A percentile compares a stretch with the other conserved stretches of the same genome.
Conservation (phyloP, 2,888 invertebrate genomes). For the Amiota communis region DNA sequence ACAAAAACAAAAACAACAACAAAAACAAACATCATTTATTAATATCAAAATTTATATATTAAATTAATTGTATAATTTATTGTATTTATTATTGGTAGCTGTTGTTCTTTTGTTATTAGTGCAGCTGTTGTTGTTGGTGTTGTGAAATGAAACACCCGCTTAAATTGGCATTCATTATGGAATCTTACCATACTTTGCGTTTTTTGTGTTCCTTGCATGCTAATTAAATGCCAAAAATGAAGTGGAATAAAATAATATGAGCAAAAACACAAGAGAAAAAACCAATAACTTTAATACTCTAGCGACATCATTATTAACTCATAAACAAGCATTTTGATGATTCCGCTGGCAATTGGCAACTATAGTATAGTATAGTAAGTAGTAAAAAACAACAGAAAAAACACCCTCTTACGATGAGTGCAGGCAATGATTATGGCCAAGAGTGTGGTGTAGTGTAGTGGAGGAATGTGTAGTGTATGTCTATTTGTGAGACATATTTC, state of each 20-base stretch:
- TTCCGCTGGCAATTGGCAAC: neutral
- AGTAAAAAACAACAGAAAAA: neutral
- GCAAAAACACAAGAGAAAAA: neutral
- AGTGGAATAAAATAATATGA: neutral
- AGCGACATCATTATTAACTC: slow-evolving; percentile 23
- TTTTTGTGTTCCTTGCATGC: slow-evolving; percentile 15
- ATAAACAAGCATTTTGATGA: slow-evolving; percentile 30
- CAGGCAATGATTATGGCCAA: too few relatives aligned
- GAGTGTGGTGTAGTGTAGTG: too few relatives aligned
- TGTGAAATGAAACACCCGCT: too few relatives aligned
- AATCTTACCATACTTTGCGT: neutral
- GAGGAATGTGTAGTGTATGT: too few relatives aligned
- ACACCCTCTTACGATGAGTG: neutral
- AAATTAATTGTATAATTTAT: slow-evolving; percentile 22
- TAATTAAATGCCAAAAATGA: slow-evolving; percentile 5
- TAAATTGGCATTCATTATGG: too few relatives aligned
- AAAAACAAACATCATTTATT: neutral
- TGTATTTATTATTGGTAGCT: neutral
- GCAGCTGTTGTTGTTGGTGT: too few relatives aligned
- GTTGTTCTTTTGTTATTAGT: too few relatives aligned
- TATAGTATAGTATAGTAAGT: neutral
- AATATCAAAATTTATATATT: slow-evolving; percentile 8
- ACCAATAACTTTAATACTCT: neutral
- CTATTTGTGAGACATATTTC: neutral
- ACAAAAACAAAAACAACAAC: neutral